Evolutionary conservation across 2,888 invertebrate genomes (phyloP).

Genomic region (Volucella inflata): DNA sequence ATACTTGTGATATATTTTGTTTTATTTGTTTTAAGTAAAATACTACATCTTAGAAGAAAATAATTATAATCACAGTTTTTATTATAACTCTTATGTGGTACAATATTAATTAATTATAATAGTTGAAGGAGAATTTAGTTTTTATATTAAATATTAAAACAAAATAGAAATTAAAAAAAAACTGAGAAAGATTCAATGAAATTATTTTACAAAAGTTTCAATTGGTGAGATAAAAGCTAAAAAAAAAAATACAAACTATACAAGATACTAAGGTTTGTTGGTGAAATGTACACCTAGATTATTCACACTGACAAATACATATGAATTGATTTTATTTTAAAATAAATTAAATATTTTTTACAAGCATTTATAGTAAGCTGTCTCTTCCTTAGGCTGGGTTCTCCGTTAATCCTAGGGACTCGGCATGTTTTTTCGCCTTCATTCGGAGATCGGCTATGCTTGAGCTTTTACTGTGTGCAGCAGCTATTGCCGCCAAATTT

Average conservation of each 20-base stretch:
- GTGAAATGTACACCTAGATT: constrained; percentile 38
- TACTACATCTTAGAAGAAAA: constrained; percentile 44
- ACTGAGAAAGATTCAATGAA: background rate
- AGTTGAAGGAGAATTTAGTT: background rate
- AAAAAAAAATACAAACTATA: background rate
- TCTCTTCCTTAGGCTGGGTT: constrained; percentile 74
- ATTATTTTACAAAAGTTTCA: too few relatives aligned
- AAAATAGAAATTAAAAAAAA: background rate
- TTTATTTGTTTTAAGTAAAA: constrained; percentile 53
- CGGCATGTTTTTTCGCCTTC: constrained; percentile 96
- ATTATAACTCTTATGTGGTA: constrained; percentile 41
- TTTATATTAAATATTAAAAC: background rate
- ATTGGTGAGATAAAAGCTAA: background rate
- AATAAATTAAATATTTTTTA: constrained; percentile 31
- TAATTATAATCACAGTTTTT: constrained; percentile 68
- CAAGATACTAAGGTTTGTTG: too few relatives aligned
- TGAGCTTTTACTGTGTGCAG: constrained; percentile 93
- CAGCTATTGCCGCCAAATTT: constrained; percentile 91
- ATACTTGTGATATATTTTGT: constrained; percentile 9
- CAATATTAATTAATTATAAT: background rate
- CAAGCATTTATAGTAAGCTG: background rate
- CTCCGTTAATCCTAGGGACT: constrained; percentile 88
- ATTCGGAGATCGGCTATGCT: constrained; percentile 97
- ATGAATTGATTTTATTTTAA: background rate
- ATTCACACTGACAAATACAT: constrained; percentile 12